These are phyloP conservation scores for Drosophila orena DNA, from an alignment of 1,140 invertebrate species.

Conservation along the genomic window DNA sequence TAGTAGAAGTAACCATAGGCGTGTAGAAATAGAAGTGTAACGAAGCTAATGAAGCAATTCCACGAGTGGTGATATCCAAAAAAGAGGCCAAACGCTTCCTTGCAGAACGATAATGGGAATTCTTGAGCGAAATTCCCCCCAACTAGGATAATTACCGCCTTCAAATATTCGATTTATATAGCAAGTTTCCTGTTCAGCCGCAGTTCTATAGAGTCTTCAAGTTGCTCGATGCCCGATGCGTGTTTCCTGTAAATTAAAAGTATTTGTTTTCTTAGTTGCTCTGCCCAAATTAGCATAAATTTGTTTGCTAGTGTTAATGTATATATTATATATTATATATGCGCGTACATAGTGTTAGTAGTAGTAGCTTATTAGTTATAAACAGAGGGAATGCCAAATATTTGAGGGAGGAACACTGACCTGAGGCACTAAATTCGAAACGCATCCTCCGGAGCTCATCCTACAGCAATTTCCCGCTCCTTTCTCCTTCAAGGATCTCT, in stretches of 20 bases:
- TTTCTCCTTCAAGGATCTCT: constrained; percentile 50
- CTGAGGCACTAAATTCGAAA: constrained; percentile 27
- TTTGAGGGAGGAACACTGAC: constrained; percentile 36
- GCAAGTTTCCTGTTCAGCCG: constrained; percentile 33
- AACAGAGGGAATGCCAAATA: constrained; percentile 48
- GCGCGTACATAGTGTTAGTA: constrained; percentile 8
- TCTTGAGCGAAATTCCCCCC: neutral
- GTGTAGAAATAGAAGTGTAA: constrained; percentile 56
- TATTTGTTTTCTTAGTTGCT: constrained; percentile 66
- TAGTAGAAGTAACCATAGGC: constrained; percentile 3
- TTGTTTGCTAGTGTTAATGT: constrained; percentile 65
- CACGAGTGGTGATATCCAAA: constrained; percentile 77
- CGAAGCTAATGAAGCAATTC: constrained; percentile 73
- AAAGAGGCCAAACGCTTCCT: constrained; percentile 81
- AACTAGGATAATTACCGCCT: neutral
- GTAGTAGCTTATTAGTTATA: constrained; percentile 2
- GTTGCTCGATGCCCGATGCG: constrained; percentile 15
- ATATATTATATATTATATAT: constrained; percentile 21
- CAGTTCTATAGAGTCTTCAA: constrained; percentile 28
- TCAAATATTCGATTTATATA: neutral
- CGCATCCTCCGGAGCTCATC: constrained; percentile 31
- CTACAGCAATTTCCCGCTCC: constrained; percentile 38
- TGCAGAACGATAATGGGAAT: constrained; percentile 30
- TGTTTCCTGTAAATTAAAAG: constrained; percentile 72
- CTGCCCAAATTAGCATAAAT: constrained; percentile 60